A percentile compares a stretch with the other conserved stretches of the same genome.
Conservation (phyloP, 2,888 invertebrate species). For the Folsomia manolachei region DNA sequence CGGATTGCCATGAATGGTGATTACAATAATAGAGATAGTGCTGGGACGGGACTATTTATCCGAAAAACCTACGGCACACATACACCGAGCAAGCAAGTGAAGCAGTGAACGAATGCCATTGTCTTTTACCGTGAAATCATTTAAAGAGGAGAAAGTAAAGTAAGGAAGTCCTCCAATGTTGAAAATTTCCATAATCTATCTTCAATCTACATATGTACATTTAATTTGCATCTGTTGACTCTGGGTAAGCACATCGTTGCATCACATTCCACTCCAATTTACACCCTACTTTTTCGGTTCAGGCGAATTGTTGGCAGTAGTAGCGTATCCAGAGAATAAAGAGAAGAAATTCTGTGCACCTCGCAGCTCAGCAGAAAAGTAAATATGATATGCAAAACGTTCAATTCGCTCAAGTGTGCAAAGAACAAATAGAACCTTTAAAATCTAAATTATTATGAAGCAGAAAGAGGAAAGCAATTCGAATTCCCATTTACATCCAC, state of each 20-base stretch:
- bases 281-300: neutral
- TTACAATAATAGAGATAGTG: no score
- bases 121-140: neutral
- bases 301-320: neutral
- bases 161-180: neutral
- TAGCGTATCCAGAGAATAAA: no score
- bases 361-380: neutral
- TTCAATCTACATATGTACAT: slow-evolving; percentile 5
- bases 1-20: no score
- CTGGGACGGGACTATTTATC: no score
- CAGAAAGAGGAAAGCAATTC: neutral
- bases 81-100: no score
- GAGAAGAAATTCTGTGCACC: no score
- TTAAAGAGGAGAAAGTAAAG: neutral
- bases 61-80: no score
- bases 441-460: slow-evolving; percentile 3
- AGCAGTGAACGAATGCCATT: no score
- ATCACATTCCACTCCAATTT: neutral
- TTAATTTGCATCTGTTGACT: slow-evolving; percentile 1
- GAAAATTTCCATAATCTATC: slow-evolving; percentile 9
- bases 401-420: neutral
- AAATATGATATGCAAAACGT: slow-evolving; percentile 10
- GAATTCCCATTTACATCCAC: slow-evolving; percentile 7
- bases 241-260: neutral
- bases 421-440: slow-evolving; percentile 7